These are phyloP conservation scores for Plestiodon gilberti DNA, from an alignment of 2,113 vertebrate genomes.

Conservation along the genomic window DNA sequence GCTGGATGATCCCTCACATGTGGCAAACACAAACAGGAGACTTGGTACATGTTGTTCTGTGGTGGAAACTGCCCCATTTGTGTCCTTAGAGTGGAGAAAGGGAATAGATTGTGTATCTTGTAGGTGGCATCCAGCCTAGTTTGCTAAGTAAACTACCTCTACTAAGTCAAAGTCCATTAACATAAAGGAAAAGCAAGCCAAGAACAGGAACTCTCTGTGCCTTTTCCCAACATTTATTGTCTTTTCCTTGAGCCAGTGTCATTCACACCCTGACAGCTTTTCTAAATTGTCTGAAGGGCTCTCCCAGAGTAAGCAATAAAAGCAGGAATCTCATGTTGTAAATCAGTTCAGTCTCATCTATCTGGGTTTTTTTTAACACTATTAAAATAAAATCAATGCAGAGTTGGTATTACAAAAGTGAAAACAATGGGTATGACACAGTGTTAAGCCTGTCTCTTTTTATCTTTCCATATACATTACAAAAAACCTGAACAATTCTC, in stretches of 20 bases:
- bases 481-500: neutral
- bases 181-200: neutral
- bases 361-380: neutral
- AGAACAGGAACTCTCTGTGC: neutral
- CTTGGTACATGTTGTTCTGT: slow-evolving; percentile 12
- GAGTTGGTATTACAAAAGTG: neutral
- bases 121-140: neutral
- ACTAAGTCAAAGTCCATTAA: neutral
- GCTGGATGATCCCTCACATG: neutral
- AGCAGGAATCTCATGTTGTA: neutral
- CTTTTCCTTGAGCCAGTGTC: neutral
- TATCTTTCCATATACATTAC: neutral
- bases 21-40: slow-evolving; percentile 14
- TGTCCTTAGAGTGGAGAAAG: neutral
- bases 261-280: neutral
- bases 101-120: neutral
- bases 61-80: neutral
- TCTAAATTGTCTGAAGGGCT: neutral
- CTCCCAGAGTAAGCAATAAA: neutral
- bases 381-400: neutral
- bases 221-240: neutral
- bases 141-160: slow-evolving; percentile 13
- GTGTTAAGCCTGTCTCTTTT: neutral
- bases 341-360: neutral
- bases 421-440: neutral